Evolutionary conservation across 2,113 vertebrate species (phyloP), one percentile per base, ranked within the genome.

Genomic region (Callipepla squamata): DNA sequence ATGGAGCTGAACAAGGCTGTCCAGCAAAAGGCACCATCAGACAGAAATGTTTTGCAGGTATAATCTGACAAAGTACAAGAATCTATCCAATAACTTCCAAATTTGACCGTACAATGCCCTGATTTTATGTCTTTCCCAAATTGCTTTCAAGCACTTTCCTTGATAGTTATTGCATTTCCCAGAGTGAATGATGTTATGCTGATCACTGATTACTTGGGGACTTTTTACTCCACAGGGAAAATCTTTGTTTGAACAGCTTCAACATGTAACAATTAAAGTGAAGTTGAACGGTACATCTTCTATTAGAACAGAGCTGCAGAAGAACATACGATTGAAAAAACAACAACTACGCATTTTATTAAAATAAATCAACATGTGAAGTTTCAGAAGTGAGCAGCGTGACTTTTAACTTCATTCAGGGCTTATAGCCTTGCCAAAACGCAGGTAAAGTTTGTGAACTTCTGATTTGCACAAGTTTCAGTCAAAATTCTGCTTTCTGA

Each of bases 401-500:
- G 66, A 62, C 28, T 80, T 89, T 92, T 32, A 0, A 62, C 59
- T 93, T 90, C 28, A 67, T 77, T 81, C 42, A n/a, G 26, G 36
- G 13, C 6, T 68, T 78, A 15, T 8, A 36, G 30, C 38, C 86
- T 86, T 87, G 28, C 67, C 61, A 67, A 72, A 79, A 80, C 51
- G 45, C 23, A 48, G 42, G 38, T 26, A 47, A 92, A 93, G 83
- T 68, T 90, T 58, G 84, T 84, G 83, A 93, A 76, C 42, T 91
- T 89, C 36, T 80, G 81, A 70, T 91, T 91, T 38, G 65, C 42
- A 61, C 48, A 94, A 87, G 62, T 76, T 95, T 76, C 75, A 85
- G 65, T 82, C 82, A 94, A 93, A 90, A 91, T 80, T 79, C 55
- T 85, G 42, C 25, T 67, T 78, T 80, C 85, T 80, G 44, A 77